Evolutionary conservation across 2,888 invertebrate species (phyloP), one percentile per base, ranked within the genome.

Genomic region (Drosophila anomalata): DNA sequence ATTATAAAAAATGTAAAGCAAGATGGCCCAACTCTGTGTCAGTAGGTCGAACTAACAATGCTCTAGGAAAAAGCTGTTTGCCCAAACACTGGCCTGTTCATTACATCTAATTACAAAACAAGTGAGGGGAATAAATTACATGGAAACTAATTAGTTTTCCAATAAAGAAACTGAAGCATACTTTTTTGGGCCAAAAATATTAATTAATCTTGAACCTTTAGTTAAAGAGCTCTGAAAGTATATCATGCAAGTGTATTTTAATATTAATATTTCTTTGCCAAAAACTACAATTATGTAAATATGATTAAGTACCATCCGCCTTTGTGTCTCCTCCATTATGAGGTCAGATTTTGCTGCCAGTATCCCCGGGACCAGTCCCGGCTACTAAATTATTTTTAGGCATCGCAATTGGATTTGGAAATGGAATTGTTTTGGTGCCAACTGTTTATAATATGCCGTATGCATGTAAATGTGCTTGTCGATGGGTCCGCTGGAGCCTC

Each of bases 321-420:
- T 54, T 8, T 14, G 14, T 48, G 1, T 31, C 46, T 29, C 29
- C 12, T 29, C 50, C 41, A 52, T 56, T 68, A 79, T 82, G 79
- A 79, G 83, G 79, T 82, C 87, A 79, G 79, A 42, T 17, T 61
- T 76, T 17, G 53, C 69, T 60, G 65, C 29, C 50, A 58, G 58
- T 78, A 75, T 41, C 52, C 33, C 33, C 62, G 50, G 66, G 58
- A 72, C 66, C 66, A 76, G 74, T 6, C 36, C 36, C 2, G n/a
- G n/a, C 36, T 83, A 70, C 50, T 73, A 33, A 74, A 77, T 74
- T 71, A 79, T 79, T 79, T 78, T 83, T 71, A 77, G 80, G 57
- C 84, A 52, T 51, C 53, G 51, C 70, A 83, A 78, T 77, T 79
- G 68, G 70, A 77, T 83, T 72, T 74, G 69, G 48, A 68, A 66